A percentile compares a stretch with the other conserved stretches of the same genome.
Conservation (phyloP, 1,140 invertebrate genomes). For the Tribolium castaneum region DNA sequence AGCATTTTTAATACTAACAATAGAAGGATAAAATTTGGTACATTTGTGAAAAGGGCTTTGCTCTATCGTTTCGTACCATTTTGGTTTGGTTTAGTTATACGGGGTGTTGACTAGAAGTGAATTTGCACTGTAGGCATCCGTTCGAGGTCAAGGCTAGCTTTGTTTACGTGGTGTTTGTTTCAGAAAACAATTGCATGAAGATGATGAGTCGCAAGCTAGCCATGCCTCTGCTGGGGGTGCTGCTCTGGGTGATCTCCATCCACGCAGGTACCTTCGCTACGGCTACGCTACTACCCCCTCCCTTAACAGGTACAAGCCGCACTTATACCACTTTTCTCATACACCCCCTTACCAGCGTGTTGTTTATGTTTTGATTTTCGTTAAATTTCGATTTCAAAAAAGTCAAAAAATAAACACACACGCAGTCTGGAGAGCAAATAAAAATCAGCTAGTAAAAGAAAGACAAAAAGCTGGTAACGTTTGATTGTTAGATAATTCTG, state of each 20-base stretch:
- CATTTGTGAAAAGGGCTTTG: too few species aligned
- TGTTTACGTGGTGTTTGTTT: background rate
- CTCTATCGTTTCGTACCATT: too few species aligned
- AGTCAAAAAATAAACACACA: slow-evolving; percentile 31
- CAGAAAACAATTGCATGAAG: slow-evolving; percentile 38
- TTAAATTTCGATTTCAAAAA: background rate
- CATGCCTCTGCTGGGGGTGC: slow-evolving; percentile 51
- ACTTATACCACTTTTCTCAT: slow-evolving; percentile 41
- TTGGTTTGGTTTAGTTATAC: too few species aligned
- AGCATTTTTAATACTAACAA: too few species aligned
- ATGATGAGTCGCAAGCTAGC: slow-evolving; percentile 47
- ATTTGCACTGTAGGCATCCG: too few species aligned
- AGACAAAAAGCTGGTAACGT: slow-evolving; percentile 33
- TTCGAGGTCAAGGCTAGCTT: background rate
- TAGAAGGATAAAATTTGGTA: too few species aligned
- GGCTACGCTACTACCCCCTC: slow-evolving; percentile 36
- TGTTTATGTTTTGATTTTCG: slow-evolving; percentile 40
- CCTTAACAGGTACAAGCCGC: slow-evolving; percentile 48
- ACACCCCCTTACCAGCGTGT: background rate
- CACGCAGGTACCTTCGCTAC: slow-evolving; percentile 50
- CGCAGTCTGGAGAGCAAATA: slow-evolving; percentile 26
- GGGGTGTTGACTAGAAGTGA: too few species aligned
- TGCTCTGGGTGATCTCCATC: slow-evolving; percentile 53
- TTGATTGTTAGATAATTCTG: slow-evolving; percentile 37
- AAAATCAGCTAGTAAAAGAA: slow-evolving; percentile 1